A percentile compares a stretch with the other conserved stretches of the same genome.
Conservation (phyloP, 2,888 invertebrate genomes). For the Malthinus seriepunctatus region DNA sequence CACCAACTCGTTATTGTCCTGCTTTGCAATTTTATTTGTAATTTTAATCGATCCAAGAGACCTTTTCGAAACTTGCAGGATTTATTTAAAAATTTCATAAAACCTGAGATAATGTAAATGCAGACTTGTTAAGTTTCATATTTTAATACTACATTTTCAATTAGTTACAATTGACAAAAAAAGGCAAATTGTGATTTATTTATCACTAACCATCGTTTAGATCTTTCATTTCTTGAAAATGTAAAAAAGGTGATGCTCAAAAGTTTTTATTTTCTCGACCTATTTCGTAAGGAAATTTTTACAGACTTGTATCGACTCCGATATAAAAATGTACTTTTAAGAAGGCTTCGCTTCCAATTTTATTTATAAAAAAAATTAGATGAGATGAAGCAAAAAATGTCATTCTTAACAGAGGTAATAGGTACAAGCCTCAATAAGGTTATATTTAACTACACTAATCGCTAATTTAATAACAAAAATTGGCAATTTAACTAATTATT, state of each 20-base stretch:
- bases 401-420: too few relatives aligned
- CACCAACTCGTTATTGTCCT: conserved; percentile 3
- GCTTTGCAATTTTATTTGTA: not conserved
- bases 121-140: conserved; percentile 6
- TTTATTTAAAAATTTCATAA: not conserved
- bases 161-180: conserved; percentile 10
- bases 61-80: not conserved
- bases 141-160: conserved; percentile 2
- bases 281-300: too few relatives aligned
- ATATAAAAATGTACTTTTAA: too few relatives aligned
- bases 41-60: not conserved
- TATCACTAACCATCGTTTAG: conserved; percentile 1
- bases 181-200: conserved; percentile 7
- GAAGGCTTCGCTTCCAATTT: too few relatives aligned
- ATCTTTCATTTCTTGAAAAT: not conserved
- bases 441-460: too few relatives aligned
- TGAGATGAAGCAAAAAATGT: too few relatives aligned
- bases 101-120: conserved; percentile 15
- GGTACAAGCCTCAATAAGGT: too few relatives aligned
- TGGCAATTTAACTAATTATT: too few relatives aligned
- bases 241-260: not conserved
- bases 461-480: too few relatives aligned
- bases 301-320: too few relatives aligned
- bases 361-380: too few relatives aligned
- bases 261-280: not conserved